Conservation (phyloP, 2,113 vertebrate species). For the Fulmarus glacialis region DNA sequence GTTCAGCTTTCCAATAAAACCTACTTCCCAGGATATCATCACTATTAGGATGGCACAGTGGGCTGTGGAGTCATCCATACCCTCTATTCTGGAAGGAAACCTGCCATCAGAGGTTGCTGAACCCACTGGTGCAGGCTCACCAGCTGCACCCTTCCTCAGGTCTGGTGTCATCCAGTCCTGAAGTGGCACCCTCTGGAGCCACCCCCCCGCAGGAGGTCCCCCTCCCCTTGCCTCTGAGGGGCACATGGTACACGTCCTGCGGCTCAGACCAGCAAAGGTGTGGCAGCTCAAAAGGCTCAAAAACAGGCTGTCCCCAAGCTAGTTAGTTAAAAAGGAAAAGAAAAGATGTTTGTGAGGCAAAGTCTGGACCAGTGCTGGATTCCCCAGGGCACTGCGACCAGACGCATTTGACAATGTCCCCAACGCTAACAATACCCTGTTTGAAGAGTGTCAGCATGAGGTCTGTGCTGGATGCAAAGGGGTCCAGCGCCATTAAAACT, state of each 20-base stretch:
- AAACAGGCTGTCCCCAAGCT: background rate
- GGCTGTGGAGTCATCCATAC: background rate
- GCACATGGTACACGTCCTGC: background rate
- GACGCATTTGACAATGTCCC: background rate
- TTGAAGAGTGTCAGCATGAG: background rate
- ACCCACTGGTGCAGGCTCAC: background rate
- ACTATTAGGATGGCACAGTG: background rate
- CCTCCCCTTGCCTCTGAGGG: background rate
- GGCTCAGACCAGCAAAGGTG: background rate
- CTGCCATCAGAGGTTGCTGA: background rate
- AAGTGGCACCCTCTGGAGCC: background rate
- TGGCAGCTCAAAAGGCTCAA: background rate
- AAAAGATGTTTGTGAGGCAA: background rate
- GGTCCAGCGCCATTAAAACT: background rate
- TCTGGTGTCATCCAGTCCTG: background rate
- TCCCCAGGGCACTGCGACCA: background rate
- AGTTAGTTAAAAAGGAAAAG: background rate
- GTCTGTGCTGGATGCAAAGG: background rate
- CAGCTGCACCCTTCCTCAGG: background rate
- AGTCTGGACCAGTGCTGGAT: background rate
- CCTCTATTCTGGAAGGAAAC: background rate
- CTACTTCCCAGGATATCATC: background rate
- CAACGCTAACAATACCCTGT: background rate
- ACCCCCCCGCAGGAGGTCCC: rapidly evolving
- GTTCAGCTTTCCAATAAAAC: background rate